These are phyloP conservation scores for Rugalucina vietnamica DNA, from an alignment of 2,888 invertebrate genomes.

Conservation along the genomic window DNA sequence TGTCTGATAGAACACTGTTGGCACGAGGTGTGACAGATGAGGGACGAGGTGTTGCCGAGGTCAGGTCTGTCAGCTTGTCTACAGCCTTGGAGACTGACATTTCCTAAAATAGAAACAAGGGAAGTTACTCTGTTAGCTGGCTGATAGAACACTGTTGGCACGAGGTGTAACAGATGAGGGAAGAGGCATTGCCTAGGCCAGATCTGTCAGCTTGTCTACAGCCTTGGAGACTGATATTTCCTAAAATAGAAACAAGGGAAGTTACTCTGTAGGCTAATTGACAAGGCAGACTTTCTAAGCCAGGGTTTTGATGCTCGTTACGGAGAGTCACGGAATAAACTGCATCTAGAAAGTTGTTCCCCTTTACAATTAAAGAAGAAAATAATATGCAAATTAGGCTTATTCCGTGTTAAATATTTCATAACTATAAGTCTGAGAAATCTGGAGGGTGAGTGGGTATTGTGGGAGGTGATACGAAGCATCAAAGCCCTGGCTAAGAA, in stretches of 20 bases:
- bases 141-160: constrained; percentile 64
- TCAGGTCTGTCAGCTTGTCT: constrained; percentile 75
- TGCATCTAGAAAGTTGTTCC: too few species aligned
- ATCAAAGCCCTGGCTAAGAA: too few species aligned
- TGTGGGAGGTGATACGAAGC: too few species aligned
- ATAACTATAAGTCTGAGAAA: too few species aligned
- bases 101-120: constrained; percentile 68
- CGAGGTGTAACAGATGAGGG: constrained; percentile 71
- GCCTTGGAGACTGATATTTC: constrained; percentile 78
- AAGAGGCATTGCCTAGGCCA: constrained; percentile 73
- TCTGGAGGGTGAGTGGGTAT: too few species aligned
- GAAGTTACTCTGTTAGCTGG: constrained; percentile 51
- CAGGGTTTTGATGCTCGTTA: too few species aligned
- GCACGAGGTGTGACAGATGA: constrained; percentile 70
- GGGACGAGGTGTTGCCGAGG: constrained; percentile 72
- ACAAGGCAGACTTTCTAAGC: too few species aligned
- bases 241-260: constrained; percentile 56
- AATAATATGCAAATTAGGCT: too few species aligned
- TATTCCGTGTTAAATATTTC: too few species aligned
- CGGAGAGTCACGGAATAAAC: too few species aligned
- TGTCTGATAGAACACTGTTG: constrained; percentile 64
- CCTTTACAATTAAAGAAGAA: too few species aligned
- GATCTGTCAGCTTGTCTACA: constrained; percentile 74
- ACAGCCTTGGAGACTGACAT: constrained; percentile 76
- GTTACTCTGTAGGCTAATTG: constrained; percentile 57